Conservation (phyloP, 2,797 vertebrate genomes). For the Brotula barbata region DNA sequence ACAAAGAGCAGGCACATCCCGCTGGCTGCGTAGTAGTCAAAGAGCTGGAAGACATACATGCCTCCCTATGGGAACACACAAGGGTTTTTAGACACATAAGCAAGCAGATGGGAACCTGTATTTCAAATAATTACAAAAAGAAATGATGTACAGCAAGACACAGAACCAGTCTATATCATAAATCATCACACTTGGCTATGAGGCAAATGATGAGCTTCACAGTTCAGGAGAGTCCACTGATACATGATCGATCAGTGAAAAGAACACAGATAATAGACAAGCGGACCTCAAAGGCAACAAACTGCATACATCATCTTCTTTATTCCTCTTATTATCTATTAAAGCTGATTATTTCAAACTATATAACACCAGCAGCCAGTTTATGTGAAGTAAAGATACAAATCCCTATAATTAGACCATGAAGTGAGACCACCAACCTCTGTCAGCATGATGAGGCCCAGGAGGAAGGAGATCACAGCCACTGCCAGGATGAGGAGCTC, state of each 20-base stretch:
- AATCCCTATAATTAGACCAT: background rate
- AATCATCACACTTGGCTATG: background rate
- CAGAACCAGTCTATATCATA: background rate
- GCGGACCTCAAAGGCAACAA: no score
- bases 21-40: constrained; percentile 96
- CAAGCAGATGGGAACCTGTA: background rate
- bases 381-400: no score
- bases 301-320: no score
- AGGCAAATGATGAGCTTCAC: background rate
- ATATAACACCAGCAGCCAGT: no score
- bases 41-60: constrained; percentile 97
- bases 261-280: no score
- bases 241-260: no score
- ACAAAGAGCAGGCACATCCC: constrained; percentile 96
- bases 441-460: constrained; percentile 94
- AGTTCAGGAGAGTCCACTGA: background rate
- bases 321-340: no score
- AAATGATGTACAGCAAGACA: background rate
- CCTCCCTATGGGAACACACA: constrained; percentile 84
- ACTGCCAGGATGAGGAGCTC: constrained; percentile 89
- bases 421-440: constrained; percentile 78
- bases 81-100: background rate
- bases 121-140: background rate
- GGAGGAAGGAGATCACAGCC: constrained; percentile 85
- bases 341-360: no score